Evolutionary conservation across 2,113 vertebrate species (phyloP).

Genomic region (Anthoscopus minutus): DNA sequence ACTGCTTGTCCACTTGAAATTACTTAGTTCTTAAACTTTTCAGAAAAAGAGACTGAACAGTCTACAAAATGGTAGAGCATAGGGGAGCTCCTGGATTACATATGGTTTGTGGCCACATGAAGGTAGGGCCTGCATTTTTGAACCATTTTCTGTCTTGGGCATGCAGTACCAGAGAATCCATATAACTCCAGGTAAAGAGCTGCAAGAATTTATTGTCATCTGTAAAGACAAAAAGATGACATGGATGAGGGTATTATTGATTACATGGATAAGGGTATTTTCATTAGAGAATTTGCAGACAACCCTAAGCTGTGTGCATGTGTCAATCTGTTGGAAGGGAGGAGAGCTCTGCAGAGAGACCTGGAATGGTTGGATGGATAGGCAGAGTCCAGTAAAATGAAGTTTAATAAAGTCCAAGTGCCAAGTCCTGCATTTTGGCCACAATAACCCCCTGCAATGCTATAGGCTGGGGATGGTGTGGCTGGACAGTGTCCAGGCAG

Average conservation of each 20-base stretch:
- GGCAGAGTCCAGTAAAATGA: background rate
- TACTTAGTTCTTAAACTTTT: background rate
- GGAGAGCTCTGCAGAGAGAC: background rate
- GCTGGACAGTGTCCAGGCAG: background rate
- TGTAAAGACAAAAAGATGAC: background rate
- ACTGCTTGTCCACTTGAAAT: background rate
- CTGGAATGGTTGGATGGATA: background rate
- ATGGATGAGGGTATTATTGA: background rate
- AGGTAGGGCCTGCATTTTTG: background rate
- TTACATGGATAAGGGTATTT: background rate
- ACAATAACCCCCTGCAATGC: background rate
- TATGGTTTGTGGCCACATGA: background rate
- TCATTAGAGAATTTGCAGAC: background rate
- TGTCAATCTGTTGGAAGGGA: accelerated
- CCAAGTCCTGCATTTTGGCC: background rate
- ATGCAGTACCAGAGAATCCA: background rate
- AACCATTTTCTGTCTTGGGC: background rate
- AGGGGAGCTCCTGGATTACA: background rate
- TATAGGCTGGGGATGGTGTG: background rate
- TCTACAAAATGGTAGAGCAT: background rate
- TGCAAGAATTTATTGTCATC: background rate
- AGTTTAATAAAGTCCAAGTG: background rate
- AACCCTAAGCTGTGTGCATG: accelerated
- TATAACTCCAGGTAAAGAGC: background rate
- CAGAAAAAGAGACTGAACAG: background rate